Evolutionary conservation across 2,888 invertebrate genomes (phyloP), one percentile per base, ranked within the genome.

Genomic region (Amblyjoppa proteus): DNA sequence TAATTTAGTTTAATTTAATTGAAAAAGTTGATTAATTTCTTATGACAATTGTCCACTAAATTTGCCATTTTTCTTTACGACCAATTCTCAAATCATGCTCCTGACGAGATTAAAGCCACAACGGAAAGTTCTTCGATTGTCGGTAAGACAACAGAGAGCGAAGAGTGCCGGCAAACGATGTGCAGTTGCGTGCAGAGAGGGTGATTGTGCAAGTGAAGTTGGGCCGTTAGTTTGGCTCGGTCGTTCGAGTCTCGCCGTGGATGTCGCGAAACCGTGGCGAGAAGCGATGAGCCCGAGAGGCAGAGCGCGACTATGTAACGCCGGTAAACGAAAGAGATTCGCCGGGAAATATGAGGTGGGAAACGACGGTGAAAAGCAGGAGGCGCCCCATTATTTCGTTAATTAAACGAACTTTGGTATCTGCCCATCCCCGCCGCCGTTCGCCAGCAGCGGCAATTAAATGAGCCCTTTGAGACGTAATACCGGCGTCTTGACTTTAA

Each of bases 351-450:
- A 16, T 2, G 61, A 61, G 66, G 53, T 64, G 73, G 73, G 61
- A n/a, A 69, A n/a, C 28, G 45, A 28, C 49, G 31, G 28, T 45
- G 75, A 70, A 70, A 81, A 78, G 58, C 77, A 78, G 38, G 66
- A 78, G 38, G 66, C 74, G 88, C 86, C 88, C 88, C 90, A 90
- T 91, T 92, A 91, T 92, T 92, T 90, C 90, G 92, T 91, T 92
- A 92, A 92, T 93, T 92, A 92, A 92, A 92, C 90, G 89, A 92
- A 92, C 90, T 91, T 91, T 90, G 87, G 88, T 89, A 90, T 90
- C 89, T 87, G 80, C 78, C 84, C 86, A 9, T 1, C 89, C 51
- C n/a, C 5, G 3, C 31, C 61, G 11, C 9, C 61, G 1, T 61
- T 11, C 88, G 80, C 85, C 88, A 88, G 89, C 87, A 84, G 85